Evolutionary conservation across 2,113 vertebrate species (phyloP).

Genomic region (Rhinopithecus roxellana): DNA sequence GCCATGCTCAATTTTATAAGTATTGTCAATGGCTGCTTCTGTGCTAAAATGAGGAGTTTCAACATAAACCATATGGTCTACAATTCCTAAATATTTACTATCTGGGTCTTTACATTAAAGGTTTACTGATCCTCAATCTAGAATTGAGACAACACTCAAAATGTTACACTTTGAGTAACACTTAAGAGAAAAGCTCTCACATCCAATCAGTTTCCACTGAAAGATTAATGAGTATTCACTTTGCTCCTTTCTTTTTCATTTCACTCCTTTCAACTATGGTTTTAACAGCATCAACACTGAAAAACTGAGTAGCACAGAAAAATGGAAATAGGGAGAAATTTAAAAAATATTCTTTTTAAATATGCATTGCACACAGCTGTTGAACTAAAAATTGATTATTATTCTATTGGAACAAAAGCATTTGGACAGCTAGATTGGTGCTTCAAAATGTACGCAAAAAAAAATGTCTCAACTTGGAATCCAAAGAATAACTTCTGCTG

Average conservation of each 20-base stretch:
- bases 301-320: slow-evolving; percentile 60
- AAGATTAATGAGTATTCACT: not conserved
- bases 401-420: slow-evolving; percentile 82
- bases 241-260: not conserved
- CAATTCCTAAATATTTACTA: not conserved
- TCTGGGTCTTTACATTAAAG: not conserved
- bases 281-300: slow-evolving; percentile 50
- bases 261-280: not conserved
- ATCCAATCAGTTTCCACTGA: not conserved
- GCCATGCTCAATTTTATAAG: not conserved
- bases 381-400: slow-evolving; percentile 84
- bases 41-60: not conserved
- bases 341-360: slow-evolving; percentile 77
- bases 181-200: not conserved
- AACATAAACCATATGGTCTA: not conserved
- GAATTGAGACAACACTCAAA: not conserved
- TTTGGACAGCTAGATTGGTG: slow-evolving; percentile 80
- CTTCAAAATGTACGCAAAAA: slow-evolving; percentile 78
- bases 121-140: not conserved
- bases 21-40: not conserved
- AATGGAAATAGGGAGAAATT: slow-evolving; percentile 66
- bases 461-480: slow-evolving; percentile 74
- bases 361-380: slow-evolving; percentile 82
- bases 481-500: slow-evolving; percentile 78
- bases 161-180: not conserved